Evolutionary conservation across 2,888 invertebrate species (phyloP).

Genomic region (Drosophila kuntzei): DNA sequence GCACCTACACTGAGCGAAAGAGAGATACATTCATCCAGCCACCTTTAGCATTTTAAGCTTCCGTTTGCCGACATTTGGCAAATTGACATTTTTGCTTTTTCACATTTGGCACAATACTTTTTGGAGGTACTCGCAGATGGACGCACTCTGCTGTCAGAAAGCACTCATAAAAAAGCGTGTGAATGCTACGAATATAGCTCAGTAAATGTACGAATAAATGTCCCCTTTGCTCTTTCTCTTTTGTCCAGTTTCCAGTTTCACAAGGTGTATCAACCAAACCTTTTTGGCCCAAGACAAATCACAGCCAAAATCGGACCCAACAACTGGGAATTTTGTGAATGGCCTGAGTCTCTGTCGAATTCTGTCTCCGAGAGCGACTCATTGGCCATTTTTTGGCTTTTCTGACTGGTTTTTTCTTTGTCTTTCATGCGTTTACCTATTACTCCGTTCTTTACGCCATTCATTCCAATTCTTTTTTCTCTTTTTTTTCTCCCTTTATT

Average conservation of each 20-base stretch:
- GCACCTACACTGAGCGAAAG: conserved; percentile 52
- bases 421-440: conserved; percentile 62
- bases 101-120: conserved; percentile 61
- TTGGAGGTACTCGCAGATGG: conserved; percentile 11
- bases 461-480: conserved; percentile 44
- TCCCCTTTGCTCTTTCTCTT: conserved; percentile 23
- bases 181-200: conserved; percentile 28
- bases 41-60: conserved; percentile 36
- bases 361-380: conserved; percentile 17
- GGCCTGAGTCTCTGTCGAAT: conserved; percentile 13
- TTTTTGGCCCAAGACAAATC: conserved; percentile 42
- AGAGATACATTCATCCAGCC: conserved; percentile 28
- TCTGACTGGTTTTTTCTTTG: conserved; percentile 44
- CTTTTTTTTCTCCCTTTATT: conserved; percentile 8
- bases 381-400: conserved; percentile 21
- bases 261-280: conserved; percentile 30
- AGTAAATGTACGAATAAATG: conserved; percentile 22
- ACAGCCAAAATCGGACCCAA: conserved; percentile 29
- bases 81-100: conserved; percentile 75
- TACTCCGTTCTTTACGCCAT: conserved; percentile 56
- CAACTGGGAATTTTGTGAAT: conserved; percentile 51
- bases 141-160: conserved; percentile 30
- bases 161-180: conserved; percentile 45
- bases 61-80: conserved; percentile 72
- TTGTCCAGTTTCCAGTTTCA: conserved; percentile 41